These are phyloP conservation scores for Eudorcas thomsonii DNA, from an alignment of 2,113 vertebrate genomes.

Conservation along the genomic window DNA sequence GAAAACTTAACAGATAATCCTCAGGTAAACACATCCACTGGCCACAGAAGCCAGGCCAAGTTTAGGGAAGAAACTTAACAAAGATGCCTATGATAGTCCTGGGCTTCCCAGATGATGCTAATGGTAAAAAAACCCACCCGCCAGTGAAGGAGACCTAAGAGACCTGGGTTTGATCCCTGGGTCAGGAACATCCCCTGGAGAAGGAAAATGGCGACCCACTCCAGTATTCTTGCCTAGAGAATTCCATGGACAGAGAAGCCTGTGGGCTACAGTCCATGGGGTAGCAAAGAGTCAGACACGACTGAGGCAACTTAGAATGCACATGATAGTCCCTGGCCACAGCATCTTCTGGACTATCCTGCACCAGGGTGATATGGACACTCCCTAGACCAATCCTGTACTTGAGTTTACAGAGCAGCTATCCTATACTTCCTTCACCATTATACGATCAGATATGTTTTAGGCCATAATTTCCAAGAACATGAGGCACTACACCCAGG, in stretches of 20 bases:
- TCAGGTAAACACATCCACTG: not conserved
- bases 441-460: not conserved
- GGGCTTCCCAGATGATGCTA: not conserved
- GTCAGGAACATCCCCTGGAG: not conserved
- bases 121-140: not conserved
- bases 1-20: not conserved
- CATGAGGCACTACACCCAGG: not conserved
- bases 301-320: not conserved
- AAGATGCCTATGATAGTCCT: not conserved
- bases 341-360: not conserved
- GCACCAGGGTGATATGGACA: not conserved
- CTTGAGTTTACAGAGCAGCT: not conserved
- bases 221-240: not conserved
- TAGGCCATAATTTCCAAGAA: not conserved
- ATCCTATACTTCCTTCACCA: not conserved
- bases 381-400: not conserved
- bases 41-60: not conserved
- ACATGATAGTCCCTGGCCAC: not conserved
- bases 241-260: not conserved
- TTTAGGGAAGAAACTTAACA: not conserved
- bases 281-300: fast-evolving
- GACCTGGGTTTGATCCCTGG: not conserved
- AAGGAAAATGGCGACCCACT: not conserved
- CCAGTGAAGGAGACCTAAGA: not conserved
- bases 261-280: not conserved